phyloP scores from a whole-genome alignment of 2,888 invertebrate species.

The Lasioglossum leucozonium region DNA sequence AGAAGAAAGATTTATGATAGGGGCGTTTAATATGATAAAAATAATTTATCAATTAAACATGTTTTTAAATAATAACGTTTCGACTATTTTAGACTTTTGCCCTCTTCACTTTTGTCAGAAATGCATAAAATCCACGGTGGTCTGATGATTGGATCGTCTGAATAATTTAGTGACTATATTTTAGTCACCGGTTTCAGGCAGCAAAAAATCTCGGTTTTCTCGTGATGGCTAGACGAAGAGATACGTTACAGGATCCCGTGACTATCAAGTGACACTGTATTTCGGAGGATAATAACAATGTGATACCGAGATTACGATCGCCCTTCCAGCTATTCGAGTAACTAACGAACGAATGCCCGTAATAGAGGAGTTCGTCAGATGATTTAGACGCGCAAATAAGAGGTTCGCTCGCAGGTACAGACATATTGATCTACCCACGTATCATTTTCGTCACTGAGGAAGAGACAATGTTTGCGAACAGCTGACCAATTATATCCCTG shows the following conservation, averaged over 20 bases:
- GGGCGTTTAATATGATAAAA: neutral
- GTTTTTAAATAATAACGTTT: neutral
- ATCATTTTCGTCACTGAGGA: neutral
- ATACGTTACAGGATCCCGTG: conserved; percentile 56
- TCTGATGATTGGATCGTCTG: neutral
- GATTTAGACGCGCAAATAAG: conserved; percentile 48
- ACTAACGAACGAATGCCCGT: conserved; percentile 55
- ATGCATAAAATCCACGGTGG: neutral
- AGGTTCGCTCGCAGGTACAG: conserved; percentile 9
- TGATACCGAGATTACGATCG: conserved; percentile 58
- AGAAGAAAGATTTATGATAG: neutral
- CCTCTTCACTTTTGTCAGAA: neutral
- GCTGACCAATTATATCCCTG: neutral
- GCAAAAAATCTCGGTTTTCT: conserved; percentile 29
- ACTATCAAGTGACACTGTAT: conserved; percentile 66
- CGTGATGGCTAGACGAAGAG: conserved; percentile 41
- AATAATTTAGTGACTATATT: neutral
- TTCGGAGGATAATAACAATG: conserved; percentile 66
- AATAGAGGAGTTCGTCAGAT: conserved; percentile 47
- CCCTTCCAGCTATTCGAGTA: conserved; percentile 45
- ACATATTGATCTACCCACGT: neutral
- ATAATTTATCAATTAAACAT: neutral
- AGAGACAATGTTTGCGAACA: neutral
- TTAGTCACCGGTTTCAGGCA: conserved; percentile 14
- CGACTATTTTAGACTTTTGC: neutral